Percentiles rank a stretch among this genome's conserved stretches.
phyloP scores from a whole-genome alignment of 2,113 vertebrate genomes.

The Anser cygnoides region DNA sequence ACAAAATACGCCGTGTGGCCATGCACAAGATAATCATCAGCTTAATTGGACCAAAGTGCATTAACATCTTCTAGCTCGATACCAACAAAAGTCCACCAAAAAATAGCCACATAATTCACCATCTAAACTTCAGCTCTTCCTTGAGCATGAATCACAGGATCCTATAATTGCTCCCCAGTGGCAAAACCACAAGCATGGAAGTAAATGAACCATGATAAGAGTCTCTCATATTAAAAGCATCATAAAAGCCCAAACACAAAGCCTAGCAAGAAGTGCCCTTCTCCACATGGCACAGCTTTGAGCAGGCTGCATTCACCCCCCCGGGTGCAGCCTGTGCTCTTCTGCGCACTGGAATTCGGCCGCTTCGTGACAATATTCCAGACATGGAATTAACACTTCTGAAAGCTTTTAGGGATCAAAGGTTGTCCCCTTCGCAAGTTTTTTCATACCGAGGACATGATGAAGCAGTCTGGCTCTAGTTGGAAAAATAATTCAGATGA shows the following conservation, averaged over 20 bases:
- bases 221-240: constrained; percentile 31
- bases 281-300: neutral
- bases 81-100: constrained; percentile 23
- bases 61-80: neutral
- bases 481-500: constrained; percentile 10
- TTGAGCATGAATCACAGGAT: neutral
- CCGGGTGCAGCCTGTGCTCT: neutral
- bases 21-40: neutral
- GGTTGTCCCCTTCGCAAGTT: constrained; percentile 17
- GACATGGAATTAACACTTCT: constrained; percentile 55
- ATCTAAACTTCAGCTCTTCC: neutral
- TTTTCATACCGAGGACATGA: constrained; percentile 30
- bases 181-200: constrained; percentile 55
- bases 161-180: constrained; percentile 36
- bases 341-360: neutral
- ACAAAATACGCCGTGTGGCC: neutral
- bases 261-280: constrained; percentile 28
- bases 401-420: constrained; percentile 55
- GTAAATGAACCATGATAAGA: constrained; percentile 55
- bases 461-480: constrained; percentile 24
- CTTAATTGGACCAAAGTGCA: neutral
- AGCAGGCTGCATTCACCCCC: neutral
- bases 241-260: constrained; percentile 55
- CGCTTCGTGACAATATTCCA: constrained; percentile 49
- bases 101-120: constrained; percentile 29